Conservation (phyloP, 2,888 invertebrate species). For the Peribatodes rhomboidaria region DNA sequence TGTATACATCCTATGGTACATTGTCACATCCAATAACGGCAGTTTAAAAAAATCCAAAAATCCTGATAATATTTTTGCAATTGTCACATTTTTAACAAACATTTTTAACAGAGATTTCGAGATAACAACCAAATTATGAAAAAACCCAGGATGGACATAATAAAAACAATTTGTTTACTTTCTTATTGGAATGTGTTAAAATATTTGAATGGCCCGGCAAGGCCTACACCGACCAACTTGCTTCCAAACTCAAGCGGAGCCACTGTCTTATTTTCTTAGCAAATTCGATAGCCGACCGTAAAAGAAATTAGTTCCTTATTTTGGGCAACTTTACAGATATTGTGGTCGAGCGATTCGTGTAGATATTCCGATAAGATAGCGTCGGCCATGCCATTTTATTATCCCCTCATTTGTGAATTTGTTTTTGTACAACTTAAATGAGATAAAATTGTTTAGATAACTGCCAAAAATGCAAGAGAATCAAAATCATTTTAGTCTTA, state of each 20-base stretch:
- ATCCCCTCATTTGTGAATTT: conserved; percentile 13
- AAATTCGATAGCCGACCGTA: background rate
- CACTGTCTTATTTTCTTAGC: background rate
- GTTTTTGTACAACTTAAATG: conserved; percentile 20
- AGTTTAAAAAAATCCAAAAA: background rate
- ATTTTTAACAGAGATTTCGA: conserved; percentile 4
- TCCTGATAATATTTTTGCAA: background rate
- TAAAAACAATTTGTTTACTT: conserved; percentile 25
- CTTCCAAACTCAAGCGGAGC: background rate
- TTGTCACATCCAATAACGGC: background rate
- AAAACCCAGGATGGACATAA: conserved; percentile 17
- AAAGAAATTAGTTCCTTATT: background rate
- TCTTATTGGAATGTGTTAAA: conserved; percentile 30
- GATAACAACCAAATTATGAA: conserved; percentile 21
- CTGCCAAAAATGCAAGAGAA: background rate
- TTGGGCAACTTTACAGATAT: background rate
- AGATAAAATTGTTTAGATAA: conserved; percentile 19
- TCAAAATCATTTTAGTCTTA: background rate
- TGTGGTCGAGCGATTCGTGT: background rate
- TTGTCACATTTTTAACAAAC: background rate
- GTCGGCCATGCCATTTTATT: conserved; percentile 21
- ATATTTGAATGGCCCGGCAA: conserved; percentile 12
- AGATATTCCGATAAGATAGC: conserved; percentile 24
- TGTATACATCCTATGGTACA: too few species aligned
- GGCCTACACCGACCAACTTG: background rate